Percentiles rank a stretch among this genome's conserved stretches.
Conservation (phyloP, 1,140 invertebrate genomes). For the Sinonovacula constricta region DNA sequence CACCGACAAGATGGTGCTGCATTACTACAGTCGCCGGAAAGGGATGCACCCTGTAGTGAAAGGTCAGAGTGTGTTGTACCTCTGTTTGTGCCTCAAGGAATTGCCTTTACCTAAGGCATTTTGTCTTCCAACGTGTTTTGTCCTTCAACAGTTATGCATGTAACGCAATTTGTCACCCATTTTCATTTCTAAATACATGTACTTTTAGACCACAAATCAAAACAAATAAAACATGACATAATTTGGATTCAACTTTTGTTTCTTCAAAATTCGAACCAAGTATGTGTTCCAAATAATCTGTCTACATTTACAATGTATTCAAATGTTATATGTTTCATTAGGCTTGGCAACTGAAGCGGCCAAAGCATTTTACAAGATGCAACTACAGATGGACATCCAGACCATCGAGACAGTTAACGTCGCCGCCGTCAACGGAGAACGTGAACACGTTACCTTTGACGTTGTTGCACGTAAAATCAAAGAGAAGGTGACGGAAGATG, state of each 20-base stretch:
- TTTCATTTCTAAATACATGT: too few relatives aligned
- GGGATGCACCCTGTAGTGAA: constrained; percentile 60
- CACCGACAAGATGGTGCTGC: constrained; percentile 63
- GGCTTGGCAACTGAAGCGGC: constrained; percentile 59
- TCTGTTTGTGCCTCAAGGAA: neutral
- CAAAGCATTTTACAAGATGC: constrained; percentile 62
- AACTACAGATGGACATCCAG: constrained; percentile 55
- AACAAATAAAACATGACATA: too few relatives aligned
- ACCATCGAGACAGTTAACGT: constrained; percentile 57
- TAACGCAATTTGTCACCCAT: too few relatives aligned
- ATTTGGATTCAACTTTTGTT: too few relatives aligned
- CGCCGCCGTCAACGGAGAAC: constrained; percentile 49
- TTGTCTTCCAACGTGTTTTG: too few relatives aligned
- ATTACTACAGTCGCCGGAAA: constrained; percentile 62
- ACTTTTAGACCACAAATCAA: too few relatives aligned
- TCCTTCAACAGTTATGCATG: too few relatives aligned
- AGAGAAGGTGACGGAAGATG: constrained; percentile 48
- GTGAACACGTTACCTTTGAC: constrained; percentile 63
- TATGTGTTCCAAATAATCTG: too few relatives aligned
- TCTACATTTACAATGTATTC: too few relatives aligned
- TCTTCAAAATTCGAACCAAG: too few relatives aligned
- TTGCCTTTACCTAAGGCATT: too few relatives aligned
- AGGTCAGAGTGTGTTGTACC: constrained; percentile 31
- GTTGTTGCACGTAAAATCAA: constrained; percentile 60
- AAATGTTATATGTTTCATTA: too few relatives aligned